These are phyloP conservation scores for Ardeotis arabs DNA, from an alignment of 2,113 vertebrate genomes.

Conservation along the genomic window DNA sequence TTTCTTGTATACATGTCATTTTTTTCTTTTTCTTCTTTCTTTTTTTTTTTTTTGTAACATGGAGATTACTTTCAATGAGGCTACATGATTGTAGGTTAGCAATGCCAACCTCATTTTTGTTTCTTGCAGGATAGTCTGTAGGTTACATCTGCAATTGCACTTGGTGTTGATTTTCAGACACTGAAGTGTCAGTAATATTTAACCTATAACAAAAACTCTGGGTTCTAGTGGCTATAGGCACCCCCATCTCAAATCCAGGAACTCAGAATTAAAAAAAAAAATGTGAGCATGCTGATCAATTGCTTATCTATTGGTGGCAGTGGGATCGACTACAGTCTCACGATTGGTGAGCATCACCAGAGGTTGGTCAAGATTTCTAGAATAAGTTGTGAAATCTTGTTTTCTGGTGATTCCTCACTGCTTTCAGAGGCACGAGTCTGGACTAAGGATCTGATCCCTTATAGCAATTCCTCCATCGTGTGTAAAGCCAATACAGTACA, in stretches of 20 bases:
- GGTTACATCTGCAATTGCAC: not conserved
- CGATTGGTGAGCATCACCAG: not conserved
- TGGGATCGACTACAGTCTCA: not conserved
- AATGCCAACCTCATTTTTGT: not conserved
- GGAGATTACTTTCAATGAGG: not conserved
- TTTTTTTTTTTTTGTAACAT: not conserved
- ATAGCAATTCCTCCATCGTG: rapidly evolving
- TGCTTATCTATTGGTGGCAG: rapidly evolving
- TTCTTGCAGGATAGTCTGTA: not conserved
- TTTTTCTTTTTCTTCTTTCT: rapidly evolving
- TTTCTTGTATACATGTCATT: not conserved
- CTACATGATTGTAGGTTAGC: not conserved
- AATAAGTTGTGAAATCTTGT: rapidly evolving
- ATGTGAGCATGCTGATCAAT: too few relatives aligned
- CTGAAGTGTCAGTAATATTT: not conserved
- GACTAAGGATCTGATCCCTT: not conserved
- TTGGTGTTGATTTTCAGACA: not conserved
- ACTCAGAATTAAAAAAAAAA: not conserved
- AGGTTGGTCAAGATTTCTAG: not conserved
- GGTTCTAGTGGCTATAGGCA: not conserved
- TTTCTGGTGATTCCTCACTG: not conserved
- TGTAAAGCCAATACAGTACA: not conserved
- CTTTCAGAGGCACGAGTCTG: not conserved
- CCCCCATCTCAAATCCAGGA: not conserved
- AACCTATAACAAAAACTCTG: not conserved